A percentile compares a stretch with the other conserved stretches of the same genome.
Evolutionary conservation across 2,113 vertebrate genomes (phyloP).

Genomic region (Corynorhinus townsendii): DNA sequence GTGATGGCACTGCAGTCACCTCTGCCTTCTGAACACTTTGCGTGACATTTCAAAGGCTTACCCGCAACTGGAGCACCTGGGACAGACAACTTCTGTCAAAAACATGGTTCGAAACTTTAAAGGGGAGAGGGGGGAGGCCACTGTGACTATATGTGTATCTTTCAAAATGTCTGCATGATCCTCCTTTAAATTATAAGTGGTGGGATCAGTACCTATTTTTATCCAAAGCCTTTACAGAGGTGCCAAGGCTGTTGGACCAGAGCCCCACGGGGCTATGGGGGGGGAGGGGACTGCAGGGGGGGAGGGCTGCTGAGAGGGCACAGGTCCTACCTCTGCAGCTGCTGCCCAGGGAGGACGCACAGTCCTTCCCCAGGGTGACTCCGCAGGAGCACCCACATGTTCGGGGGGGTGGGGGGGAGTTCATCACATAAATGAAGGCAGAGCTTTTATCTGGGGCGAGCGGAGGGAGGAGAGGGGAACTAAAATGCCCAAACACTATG

Average conservation of each 20-base stretch:
- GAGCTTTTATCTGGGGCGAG: too few species aligned
- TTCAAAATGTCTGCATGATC: neutral
- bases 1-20: neutral
- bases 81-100: neutral
- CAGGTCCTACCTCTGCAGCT: neutral
- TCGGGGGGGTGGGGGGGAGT: neutral
- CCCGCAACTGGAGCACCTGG: neutral
- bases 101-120: neutral
- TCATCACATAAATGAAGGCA: neutral
- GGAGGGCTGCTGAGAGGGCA: fast-evolving
- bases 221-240: neutral
- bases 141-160: neutral
- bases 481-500: neutral
- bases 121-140: fast-evolving
- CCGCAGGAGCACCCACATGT: neutral
- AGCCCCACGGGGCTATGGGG: neutral
- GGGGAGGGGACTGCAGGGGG: fast-evolving
- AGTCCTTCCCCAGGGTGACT: neutral
- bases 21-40: neutral
- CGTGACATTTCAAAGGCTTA: neutral
- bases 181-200: neutral
- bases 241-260: neutral
- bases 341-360: neutral
- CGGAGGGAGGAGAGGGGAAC: fast-evolving
- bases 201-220: neutral